Evolutionary conservation across 2,113 vertebrate genomes (phyloP), one percentile per base, ranked within the genome.

Genomic region (Planiliza haematocheilus): DNA sequence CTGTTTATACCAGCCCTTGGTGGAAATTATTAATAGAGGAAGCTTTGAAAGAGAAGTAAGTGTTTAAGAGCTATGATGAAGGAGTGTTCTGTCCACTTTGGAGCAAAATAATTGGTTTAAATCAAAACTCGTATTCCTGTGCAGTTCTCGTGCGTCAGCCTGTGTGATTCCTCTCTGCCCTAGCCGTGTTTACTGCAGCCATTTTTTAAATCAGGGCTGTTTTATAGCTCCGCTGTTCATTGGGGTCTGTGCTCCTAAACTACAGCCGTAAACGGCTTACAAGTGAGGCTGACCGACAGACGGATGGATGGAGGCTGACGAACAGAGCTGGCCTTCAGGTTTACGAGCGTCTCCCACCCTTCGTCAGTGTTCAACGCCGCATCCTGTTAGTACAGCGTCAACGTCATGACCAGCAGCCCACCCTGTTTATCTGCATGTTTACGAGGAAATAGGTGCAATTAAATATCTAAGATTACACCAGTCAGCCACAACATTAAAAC

Each of bases 201-300:
- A 3, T 42, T 70, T 63, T 70, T 2, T 30, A 63, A 59, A 78
- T 24, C 10, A 9, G 51, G 41, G 16, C 20, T 60, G 30, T 67
- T 70, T 81, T 68, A 63, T 60, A 0, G 57, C 57, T 9, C 36
- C 16, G 45, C 39, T 53, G 30, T 63, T 70, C 37, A 18, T 21
- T 37, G 50, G n/a, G 7, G 1, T 65, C 60, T 18, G 14, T 11
- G 52, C 55, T 65, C 11, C 18, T 51, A 34, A 74, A 63, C 50
- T 10, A 17, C 65, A 21, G 7, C 16, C 70, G 50, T 79, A 78
- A 84, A 89, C 7, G 61, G 34, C 16, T 74, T 78, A 58, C 53
- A 17, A 73, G 83, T 41, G 51, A 74, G 52, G 37, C 61, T 69
- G 65, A 61, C 62, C 70, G 81, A 77, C 69, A 42, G 71, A 63